These are phyloP conservation scores for Torymus texanus DNA, from an alignment of 2,888 invertebrate species.

Conservation along the genomic window DNA sequence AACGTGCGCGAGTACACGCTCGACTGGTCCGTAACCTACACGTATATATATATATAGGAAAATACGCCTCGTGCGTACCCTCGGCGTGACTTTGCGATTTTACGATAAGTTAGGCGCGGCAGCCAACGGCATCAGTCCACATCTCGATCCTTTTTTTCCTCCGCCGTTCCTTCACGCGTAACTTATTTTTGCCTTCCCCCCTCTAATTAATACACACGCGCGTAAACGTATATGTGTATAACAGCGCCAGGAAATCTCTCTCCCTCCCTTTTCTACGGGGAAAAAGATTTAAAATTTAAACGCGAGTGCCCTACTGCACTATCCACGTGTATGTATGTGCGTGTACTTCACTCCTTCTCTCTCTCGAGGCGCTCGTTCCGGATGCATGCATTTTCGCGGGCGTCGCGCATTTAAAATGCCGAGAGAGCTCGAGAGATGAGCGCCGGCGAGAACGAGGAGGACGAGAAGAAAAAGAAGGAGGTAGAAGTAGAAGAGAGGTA, in stretches of 20 bases:
- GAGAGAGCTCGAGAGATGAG: slow-evolving; percentile 14
- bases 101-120: slow-evolving; percentile 39
- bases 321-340: slow-evolving; percentile 55
- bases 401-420: slow-evolving; percentile 59
- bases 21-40: too few relatives aligned
- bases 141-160: slow-evolving; percentile 7
- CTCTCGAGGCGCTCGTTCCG: slow-evolving; percentile 65
- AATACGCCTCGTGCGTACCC: background rate
- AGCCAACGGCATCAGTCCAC: too few relatives aligned
- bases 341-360: slow-evolving; percentile 59
- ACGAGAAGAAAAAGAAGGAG: background rate
- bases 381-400: slow-evolving; percentile 65
- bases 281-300: slow-evolving; percentile 68
- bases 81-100: slow-evolving; percentile 31
- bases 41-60: too few relatives aligned
- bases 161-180: background rate
- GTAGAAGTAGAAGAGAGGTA: background rate
- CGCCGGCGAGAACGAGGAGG: background rate
- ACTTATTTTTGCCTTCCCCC: slow-evolving; percentile 12
- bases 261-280: slow-evolving; percentile 56
- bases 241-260: background rate
- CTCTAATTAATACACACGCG: slow-evolving; percentile 28
- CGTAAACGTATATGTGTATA: slow-evolving; percentile 23
- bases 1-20: too few relatives aligned
- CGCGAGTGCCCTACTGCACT: slow-evolving; percentile 61